These are phyloP conservation scores for Delia radicum DNA, from an alignment of 1,140 invertebrate genomes.

Conservation along the genomic window DNA sequence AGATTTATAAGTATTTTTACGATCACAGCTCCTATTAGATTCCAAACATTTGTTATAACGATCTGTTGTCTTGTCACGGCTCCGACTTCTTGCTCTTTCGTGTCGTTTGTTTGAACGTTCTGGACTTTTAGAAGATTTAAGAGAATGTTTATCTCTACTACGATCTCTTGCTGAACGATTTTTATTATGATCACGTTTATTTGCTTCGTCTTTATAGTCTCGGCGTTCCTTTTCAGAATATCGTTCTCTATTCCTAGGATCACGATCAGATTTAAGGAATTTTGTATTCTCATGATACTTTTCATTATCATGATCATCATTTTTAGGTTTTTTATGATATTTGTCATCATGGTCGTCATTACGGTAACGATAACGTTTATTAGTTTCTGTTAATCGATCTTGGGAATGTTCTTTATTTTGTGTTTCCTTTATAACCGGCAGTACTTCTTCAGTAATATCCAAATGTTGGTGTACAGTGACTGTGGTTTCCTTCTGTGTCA, in stretches of 20 bases:
- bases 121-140: not conserved
- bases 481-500: too few relatives aligned
- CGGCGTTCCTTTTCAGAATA: not conserved
- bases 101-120: not conserved
- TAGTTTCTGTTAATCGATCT: not conserved
- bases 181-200: not conserved
- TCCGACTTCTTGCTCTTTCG: not conserved
- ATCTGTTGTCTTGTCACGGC: too few relatives aligned
- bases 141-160: too few relatives aligned
- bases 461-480: not conserved
- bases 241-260: too few relatives aligned
- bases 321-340: too few relatives aligned
- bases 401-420: not conserved
- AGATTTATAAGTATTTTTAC: too few relatives aligned
- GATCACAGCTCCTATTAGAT: too few relatives aligned
- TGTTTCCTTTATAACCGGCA: too few relatives aligned
- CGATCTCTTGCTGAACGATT: not conserved
- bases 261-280: too few relatives aligned
- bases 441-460: not conserved
- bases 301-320: too few relatives aligned
- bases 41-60: too few relatives aligned
- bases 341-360: not conserved
- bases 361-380: not conserved
- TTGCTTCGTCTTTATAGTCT: not conserved
- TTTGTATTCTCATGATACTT: too few relatives aligned